Percentiles rank a stretch among this genome's conserved stretches.
phyloP scores from a whole-genome alignment of 1,140 invertebrate species.

The Drosophila rhopaloa region DNA sequence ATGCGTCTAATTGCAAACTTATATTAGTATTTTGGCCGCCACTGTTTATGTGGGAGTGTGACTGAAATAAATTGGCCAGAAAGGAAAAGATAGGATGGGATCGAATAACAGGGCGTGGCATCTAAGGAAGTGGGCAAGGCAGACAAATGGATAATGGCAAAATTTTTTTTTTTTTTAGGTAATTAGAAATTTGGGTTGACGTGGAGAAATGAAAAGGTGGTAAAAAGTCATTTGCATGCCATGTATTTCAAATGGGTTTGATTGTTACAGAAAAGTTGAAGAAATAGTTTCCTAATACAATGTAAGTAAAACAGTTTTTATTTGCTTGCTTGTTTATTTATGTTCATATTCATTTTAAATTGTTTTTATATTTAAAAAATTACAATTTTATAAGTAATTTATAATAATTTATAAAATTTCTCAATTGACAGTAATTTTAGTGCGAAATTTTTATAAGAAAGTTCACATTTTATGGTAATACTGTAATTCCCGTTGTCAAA shows the following conservation, averaged over 20 bases:
- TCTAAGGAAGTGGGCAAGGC: background rate
- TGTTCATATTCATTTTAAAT: no score
- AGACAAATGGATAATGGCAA: constrained; percentile 34
- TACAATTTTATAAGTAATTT: no score
- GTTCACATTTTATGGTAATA: background rate
- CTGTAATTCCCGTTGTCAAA: background rate
- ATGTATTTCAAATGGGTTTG: no score
- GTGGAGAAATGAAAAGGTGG: constrained; percentile 17
- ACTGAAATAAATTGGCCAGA: constrained; percentile 16
- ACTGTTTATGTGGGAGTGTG: constrained; percentile 1
- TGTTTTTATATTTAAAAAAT: no score
- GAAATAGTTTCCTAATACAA: no score
- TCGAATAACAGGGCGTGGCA: constrained; percentile 23
- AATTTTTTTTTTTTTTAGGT: constrained; percentile 20
- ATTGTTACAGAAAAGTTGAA: no score
- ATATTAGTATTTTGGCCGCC: background rate
- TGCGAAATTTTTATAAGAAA: no score
- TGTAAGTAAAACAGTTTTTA: no score
- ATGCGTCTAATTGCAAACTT: background rate
- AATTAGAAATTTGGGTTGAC: constrained; percentile 32
- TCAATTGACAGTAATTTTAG: no score
- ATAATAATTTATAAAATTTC: no score
- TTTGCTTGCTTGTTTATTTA: no score
- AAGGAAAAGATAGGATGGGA: constrained; percentile 2
- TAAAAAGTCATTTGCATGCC: constrained; percentile 8